Conservation (phyloP, 2,888 invertebrate species). For the Eremobia ochroleuca region DNA sequence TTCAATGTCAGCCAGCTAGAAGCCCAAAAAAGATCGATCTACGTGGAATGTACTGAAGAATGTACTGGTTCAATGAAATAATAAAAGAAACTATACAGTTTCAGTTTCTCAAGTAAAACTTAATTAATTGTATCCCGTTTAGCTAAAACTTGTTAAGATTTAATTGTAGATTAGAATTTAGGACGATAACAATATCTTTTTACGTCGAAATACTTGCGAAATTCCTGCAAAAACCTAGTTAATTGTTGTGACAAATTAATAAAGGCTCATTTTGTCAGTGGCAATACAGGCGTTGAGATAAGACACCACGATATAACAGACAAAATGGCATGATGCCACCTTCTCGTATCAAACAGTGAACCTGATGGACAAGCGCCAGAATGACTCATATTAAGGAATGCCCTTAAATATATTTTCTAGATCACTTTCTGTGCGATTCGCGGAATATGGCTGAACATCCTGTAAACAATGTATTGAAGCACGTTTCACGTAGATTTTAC, state of each 20-base stretch:
- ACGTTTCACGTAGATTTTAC: constrained; percentile 15
- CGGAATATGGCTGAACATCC: constrained; percentile 50
- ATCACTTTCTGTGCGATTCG: constrained; percentile 63
- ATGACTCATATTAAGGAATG: constrained; percentile 78
- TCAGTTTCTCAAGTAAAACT: neutral
- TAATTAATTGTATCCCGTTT: neutral
- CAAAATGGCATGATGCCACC: constrained; percentile 71
- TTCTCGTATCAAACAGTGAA: constrained; percentile 63
- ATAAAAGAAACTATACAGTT: neutral
- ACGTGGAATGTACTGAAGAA: constrained; percentile 12
- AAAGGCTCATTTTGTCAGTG: constrained; percentile 27
- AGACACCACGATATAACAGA: constrained; percentile 35
- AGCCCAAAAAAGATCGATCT: constrained; percentile 38
- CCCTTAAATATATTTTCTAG: constrained; percentile 75
- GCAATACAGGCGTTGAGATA: constrained; percentile 42
- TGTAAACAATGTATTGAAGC: constrained; percentile 36
- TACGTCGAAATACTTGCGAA: constrained; percentile 6
- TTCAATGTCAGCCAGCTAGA: constrained; percentile 51
- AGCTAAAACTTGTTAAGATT: constrained; percentile 2
- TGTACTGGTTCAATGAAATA: constrained; percentile 18
- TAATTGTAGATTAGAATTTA: constrained; percentile 6
- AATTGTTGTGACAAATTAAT: constrained; percentile 33
- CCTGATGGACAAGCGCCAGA: constrained; percentile 78
- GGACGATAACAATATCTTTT: neutral
- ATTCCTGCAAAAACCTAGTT: neutral